Evolutionary conservation across 1,140 invertebrate genomes (phyloP), one percentile per base, ranked within the genome.

Genomic region (Dermatophagoides farinae): DNA sequence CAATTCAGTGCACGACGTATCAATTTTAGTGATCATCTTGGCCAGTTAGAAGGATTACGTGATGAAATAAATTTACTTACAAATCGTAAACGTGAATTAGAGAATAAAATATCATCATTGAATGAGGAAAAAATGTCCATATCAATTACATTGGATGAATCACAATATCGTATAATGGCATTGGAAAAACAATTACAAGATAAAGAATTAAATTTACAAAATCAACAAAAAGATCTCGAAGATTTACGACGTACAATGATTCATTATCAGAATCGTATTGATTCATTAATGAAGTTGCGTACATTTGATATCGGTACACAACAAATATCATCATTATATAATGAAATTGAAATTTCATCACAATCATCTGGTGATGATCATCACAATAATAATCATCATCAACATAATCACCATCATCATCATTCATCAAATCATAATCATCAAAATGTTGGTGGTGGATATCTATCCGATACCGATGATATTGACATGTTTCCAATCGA

Each of bases 1-100:
- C 86, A 89, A 71, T 87, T 85, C 67, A 80, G 80, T 57, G 61
- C 62, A 62, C 76, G 86, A 66, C 86, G 82, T 71, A 82, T 80
- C 54, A 83, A 79, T 65, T 75, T 84, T 66, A 80, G 81, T 69
- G 86, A 91, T 71, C 88, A 92, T 70, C 82, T 89, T 57, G 85
- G 80, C 68, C 89, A 88, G 70, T 72, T 92, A 62, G 86, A 90
- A 68, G 80, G 86, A 31, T 78, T 93, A 10, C 79, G 84, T 70
- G 84, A 88, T 69, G 88, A 93, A 81, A 80, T 91, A 62, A 80
- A 84, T 66, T 70, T 91, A 61, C 79, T 90, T 54, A 81, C 79
- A 37, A 84, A 86, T 67, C 86, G 88, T 70, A 86, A 85, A 68
- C 76, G 78, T 53, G 88, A 91, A 65, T 71, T 92, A 61, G 88